phyloP scores from a whole-genome alignment of 2,797 vertebrate species.

The Melanotaenia maccullochi region DNA sequence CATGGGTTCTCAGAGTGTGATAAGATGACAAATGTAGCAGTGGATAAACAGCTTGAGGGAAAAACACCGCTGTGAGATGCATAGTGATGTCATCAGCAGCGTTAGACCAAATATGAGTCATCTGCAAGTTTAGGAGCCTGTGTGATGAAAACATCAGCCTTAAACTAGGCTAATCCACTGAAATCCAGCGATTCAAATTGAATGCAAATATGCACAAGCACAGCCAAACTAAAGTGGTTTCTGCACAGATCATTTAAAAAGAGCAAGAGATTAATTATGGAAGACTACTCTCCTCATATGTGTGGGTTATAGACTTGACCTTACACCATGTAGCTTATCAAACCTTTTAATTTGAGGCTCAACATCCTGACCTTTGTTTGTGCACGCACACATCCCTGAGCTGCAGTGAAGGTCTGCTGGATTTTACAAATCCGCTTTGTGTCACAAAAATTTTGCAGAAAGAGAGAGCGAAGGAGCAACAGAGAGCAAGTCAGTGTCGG shows the following conservation, averaged over 20 bases:
- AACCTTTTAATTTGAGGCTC: constrained; percentile 56
- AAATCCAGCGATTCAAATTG: constrained; percentile 49
- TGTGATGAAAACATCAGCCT: constrained; percentile 58
- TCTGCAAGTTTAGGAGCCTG: constrained; percentile 55
- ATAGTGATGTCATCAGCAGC: constrained; percentile 64
- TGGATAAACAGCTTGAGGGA: constrained; percentile 66
- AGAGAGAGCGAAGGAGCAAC: constrained; percentile 35
- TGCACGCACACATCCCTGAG: constrained; percentile 31
- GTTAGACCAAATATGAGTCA: constrained; percentile 68
- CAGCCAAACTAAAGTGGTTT: constrained; percentile 10
- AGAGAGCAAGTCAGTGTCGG: constrained; percentile 28
- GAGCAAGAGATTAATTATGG: constrained; percentile 44
- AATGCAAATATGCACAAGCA: constrained; percentile 8
- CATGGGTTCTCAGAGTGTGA: constrained; percentile 50
- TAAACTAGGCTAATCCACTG: constrained; percentile 69
- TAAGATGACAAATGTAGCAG: constrained; percentile 66
- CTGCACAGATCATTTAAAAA: constrained; percentile 21
- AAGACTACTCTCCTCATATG: constrained; percentile 33
- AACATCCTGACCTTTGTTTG: constrained; percentile 25
- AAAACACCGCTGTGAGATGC: constrained; percentile 46
- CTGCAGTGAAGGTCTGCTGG: constrained; percentile 52
- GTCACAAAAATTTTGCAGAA: constrained; percentile 62
- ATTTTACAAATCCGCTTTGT: constrained; percentile 77
- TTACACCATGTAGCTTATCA: constrained; percentile 35
- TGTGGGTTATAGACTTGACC: constrained; percentile 32